A percentile compares a stretch with the other conserved stretches of the same genome.
phyloP scores from a whole-genome alignment of 2,113 vertebrate genomes.

The Lampris megalopsis region DNA sequence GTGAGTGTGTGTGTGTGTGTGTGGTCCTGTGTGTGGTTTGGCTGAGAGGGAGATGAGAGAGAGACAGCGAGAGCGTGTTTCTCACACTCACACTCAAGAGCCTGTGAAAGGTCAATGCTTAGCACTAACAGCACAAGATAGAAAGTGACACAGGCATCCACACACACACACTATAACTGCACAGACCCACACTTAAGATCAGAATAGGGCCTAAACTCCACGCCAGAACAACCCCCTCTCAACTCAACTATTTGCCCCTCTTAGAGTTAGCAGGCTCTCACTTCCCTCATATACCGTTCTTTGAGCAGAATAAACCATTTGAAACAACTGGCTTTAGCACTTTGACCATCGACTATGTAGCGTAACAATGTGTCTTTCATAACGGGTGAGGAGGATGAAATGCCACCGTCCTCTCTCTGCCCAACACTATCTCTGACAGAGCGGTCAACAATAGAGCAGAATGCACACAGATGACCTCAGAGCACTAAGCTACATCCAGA shows the following conservation, averaged over 20 bases:
- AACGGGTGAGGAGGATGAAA: constrained; percentile 22
- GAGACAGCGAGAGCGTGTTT: constrained; percentile 90
- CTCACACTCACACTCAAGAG: constrained; percentile 90
- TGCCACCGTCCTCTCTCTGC: constrained; percentile 16
- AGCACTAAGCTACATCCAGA: constrained; percentile 71
- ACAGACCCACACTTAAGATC: constrained; percentile 59
- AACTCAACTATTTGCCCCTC: no score
- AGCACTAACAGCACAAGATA: constrained; percentile 75
- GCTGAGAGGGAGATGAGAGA: constrained; percentile 80
- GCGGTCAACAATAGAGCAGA: constrained; percentile 57
- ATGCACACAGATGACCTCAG: constrained; percentile 78
- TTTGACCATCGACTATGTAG: not conserved
- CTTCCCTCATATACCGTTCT: not conserved
- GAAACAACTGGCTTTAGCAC: not conserved
- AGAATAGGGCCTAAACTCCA: constrained; percentile 49
- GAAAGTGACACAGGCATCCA: constrained; percentile 42
- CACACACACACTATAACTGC: constrained; percentile 39
- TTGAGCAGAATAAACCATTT: not conserved
- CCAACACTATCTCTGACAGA: constrained; percentile 45
- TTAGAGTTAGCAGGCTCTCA: not conserved
- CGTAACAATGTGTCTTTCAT: not conserved
- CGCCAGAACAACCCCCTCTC: no score
- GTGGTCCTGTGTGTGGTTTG: constrained; percentile 12
- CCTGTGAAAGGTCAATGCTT: constrained; percentile 87
- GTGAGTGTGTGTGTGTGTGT: no score